Evolutionary conservation across 2,888 invertebrate species (phyloP), one percentile per base, ranked within the genome.

Genomic region (Chloromyia formosa): DNA sequence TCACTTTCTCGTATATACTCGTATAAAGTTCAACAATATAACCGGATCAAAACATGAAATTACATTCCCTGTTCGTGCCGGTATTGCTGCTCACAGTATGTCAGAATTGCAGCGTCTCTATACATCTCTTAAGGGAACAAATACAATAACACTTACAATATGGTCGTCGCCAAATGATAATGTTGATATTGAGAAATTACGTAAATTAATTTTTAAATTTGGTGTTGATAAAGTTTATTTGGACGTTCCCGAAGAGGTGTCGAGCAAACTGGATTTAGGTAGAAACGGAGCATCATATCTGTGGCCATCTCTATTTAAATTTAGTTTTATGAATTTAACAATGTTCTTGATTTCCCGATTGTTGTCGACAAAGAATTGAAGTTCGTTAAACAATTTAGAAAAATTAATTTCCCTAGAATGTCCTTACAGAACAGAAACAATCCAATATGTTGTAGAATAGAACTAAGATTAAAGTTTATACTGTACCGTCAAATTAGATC

Each of bases 11-110:
- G n/a, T n/a, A n/a, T n/a, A n/a, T n/a, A n/a, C n/a, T n/a, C n/a
- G n/a, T n/a, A n/a, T n/a, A n/a, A n/a, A 74, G 62, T 23, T 18
- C 12, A 73, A 75, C 18, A 35, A 58, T 14, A 61, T 74, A 12
- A 79, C 79, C 7, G 77, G 79, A 14, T 84, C 91, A 2, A 87
- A 87, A n/a, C 91, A 92, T 82, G 86, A 89, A 53, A 89, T 95
- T 71, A 95, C 95, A 0, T 95, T 95, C 81, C 93, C 96, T 0
- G 92, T 93, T 1, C 86, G 93, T 71, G 93, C 93, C 0, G 90
- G 87, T 0, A 85, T 90, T 22, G 93, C 92, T 0, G 91, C 91
- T 0, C 88, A 91, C 80, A 92, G 93, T 79, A 84, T 87, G 75
- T 86, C 87, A 0, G 87, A 88, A 3, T 83, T 95, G 14, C 84